Percentiles rank a stretch among this genome's conserved stretches.
phyloP scores from a whole-genome alignment of 2,797 vertebrate species.

The Rhabdophis nuchalis region DNA sequence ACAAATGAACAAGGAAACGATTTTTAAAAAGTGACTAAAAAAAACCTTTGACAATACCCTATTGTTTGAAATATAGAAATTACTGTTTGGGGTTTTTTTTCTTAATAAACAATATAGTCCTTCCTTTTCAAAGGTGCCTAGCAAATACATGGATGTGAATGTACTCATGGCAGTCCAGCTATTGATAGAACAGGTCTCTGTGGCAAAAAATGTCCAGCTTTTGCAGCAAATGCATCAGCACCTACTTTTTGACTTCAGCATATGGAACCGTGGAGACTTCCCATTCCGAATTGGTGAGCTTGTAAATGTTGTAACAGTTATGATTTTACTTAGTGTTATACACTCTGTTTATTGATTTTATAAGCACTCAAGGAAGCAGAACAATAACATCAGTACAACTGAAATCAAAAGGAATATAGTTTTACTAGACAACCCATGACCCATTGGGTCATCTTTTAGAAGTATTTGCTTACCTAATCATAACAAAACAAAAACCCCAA shows the following conservation, averaged over 20 bases:
- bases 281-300: conserved; percentile 89
- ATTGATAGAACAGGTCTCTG: conserved; percentile 88
- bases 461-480: not conserved
- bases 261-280: conserved; percentile 98
- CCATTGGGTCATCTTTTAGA: not conserved
- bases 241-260: conserved; percentile 92
- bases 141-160: conserved; percentile 87
- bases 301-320: not conserved
- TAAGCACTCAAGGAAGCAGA: not conserved
- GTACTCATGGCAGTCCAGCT: conserved; percentile 89
- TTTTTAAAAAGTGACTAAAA: not conserved
- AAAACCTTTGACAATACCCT: not conserved
- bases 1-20: not conserved
- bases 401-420: not conserved
- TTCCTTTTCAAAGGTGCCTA: conserved; percentile 77
- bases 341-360: not conserved
- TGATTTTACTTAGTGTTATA: not conserved
- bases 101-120: not conserved
- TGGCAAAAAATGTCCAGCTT: conserved; percentile 86
- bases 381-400: not conserved
- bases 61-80: not conserved
- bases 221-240: conserved; percentile 91
- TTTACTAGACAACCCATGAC: not conserved
- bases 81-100: not conserved
- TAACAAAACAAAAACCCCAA: not conserved